Evolutionary conservation across 2,888 invertebrate genomes (phyloP), one percentile per base, ranked within the genome.

Genomic region (Arrhopalites spinosus): DNA sequence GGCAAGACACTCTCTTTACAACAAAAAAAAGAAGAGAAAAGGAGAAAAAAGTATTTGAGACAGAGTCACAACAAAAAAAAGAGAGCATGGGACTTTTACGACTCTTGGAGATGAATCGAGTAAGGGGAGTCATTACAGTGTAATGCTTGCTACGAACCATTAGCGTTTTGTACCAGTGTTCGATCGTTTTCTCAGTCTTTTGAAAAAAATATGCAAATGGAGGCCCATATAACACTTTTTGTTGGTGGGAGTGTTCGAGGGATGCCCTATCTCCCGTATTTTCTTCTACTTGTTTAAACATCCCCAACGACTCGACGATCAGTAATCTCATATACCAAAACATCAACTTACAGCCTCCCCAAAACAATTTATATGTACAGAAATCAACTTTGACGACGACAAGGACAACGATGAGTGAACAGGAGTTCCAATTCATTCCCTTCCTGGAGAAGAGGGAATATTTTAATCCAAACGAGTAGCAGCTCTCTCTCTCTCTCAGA

Each of bases 61-160:
- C 23, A 25, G 61, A 77, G 76, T 75, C 47, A 66, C 71, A 76
- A 53, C 72, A 67, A 64, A 66, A 76, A 71, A n/a, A n/a, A n/a
- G n/a, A n/a, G n/a, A n/a, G n/a, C 70, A 70, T 61, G 63, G 36
- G 53, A 70, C 71, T 71, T 71, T 36, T 71, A 71, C 71, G 71
- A 71, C 71, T 53, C 53, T n/a, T 71, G 25, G 66, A 66, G 73
- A 73, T 73, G 73, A 73, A 66, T 64, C 45, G 74, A 70, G 73
- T 66, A 69, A 68, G 73, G 73, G 74, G 75, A 77, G 79, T 81
- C 81, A 79, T 79, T 81, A 79, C 76, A 75, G 75, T 76, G 75
- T 79, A 81, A 81, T 81, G 78, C 77, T 81, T 76, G 77, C 78
- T 78, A 78, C 81, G 78, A 79, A 67, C 80, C 80, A 81, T 81